Evolutionary conservation across 2,113 vertebrate genomes (phyloP).

Genomic region (Dipodomys merriami): DNA sequence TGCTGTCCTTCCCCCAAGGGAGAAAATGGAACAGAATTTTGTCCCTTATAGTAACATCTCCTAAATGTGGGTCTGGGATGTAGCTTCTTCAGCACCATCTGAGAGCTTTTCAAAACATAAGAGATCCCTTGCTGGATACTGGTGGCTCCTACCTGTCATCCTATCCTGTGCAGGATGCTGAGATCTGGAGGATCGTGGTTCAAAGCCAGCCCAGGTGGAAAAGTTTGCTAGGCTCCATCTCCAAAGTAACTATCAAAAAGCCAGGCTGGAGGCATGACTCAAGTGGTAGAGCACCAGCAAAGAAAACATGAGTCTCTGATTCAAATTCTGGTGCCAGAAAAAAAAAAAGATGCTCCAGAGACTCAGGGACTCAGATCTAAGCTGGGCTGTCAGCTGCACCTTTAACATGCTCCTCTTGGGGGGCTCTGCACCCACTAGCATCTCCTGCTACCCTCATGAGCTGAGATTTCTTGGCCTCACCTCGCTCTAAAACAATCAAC

Average conservation of each 20-base stretch:
- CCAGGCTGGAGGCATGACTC: too few species aligned
- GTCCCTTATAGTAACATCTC: fast-evolving
- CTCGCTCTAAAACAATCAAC: not conserved
- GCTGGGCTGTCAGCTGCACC: not conserved
- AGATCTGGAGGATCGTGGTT: too few species aligned
- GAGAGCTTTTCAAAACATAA: not conserved
- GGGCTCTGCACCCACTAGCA: not conserved
- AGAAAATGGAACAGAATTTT: not conserved
- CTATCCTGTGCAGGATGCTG: too few species aligned
- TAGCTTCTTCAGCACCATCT: not conserved
- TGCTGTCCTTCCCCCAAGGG: not conserved
- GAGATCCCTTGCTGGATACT: too few species aligned
- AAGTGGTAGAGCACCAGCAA: too few species aligned
- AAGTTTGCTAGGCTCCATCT: too few species aligned
- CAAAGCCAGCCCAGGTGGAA: too few species aligned
- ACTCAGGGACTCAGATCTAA: not conserved
- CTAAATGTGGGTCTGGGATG: not conserved
- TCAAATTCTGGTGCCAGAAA: too few species aligned
- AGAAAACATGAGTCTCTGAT: too few species aligned
- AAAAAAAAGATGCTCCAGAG: not conserved
- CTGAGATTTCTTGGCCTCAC: not conserved
- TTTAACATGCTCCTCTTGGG: fast-evolving
- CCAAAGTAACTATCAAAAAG: too few species aligned
- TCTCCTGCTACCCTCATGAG: too few species aligned
- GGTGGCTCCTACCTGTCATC: too few species aligned